phyloP scores from a whole-genome alignment of 2,797 vertebrate genomes.

The Myotis daubentonii region DNA sequence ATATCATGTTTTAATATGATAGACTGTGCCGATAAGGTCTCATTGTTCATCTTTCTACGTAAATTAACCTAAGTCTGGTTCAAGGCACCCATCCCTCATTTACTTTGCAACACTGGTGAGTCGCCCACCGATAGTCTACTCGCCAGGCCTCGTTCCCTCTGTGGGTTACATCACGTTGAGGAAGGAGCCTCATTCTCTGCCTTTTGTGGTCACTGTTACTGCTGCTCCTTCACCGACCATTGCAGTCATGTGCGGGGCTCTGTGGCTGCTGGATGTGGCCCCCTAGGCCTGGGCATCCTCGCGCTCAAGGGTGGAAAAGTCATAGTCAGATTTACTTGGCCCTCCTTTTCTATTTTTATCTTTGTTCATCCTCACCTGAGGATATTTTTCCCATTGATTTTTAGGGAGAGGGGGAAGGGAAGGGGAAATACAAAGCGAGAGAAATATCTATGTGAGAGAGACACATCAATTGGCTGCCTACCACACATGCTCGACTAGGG shows the following conservation, averaged over 20 bases:
- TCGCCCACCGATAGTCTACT: accelerated
- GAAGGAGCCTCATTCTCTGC: background rate
- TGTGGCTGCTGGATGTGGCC: background rate
- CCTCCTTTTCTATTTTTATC: background rate
- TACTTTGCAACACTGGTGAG: background rate
- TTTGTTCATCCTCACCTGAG: too few species aligned
- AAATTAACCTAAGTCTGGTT: background rate
- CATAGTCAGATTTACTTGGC: background rate
- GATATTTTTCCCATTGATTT: too few species aligned
- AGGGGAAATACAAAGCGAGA: too few species aligned
- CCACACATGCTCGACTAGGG: too few species aligned
- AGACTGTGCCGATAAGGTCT: background rate
- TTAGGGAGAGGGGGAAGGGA: too few species aligned
- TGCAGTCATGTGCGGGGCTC: background rate
- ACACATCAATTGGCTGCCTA: too few species aligned
- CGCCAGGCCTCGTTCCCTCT: too few species aligned
- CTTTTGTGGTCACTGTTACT: background rate
- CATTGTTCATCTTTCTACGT: background rate
- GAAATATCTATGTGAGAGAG: too few species aligned
- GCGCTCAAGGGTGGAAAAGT: background rate
- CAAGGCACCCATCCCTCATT: too few species aligned
- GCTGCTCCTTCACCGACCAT: background rate
- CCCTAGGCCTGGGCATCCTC: background rate
- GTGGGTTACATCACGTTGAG: background rate
- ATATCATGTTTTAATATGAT: background rate